Evolutionary conservation across 1,140 invertebrate genomes (phyloP).

Genomic region (Bilobella aurantiaca): DNA sequence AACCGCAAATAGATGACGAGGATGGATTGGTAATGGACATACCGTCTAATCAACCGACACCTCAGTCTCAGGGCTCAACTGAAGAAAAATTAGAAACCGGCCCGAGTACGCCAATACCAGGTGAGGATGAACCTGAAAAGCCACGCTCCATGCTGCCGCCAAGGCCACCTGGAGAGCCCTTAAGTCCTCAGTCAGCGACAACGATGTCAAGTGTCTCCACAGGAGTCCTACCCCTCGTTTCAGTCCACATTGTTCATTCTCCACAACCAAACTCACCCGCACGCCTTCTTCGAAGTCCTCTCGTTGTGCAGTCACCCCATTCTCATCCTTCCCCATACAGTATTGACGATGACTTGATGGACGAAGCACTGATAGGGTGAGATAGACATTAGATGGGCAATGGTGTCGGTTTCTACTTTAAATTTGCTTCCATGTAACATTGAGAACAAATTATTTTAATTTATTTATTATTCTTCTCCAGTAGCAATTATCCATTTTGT

Average conservation of each 20-base stretch:
- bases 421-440: too few species aligned
- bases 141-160: too few species aligned
- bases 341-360: conserved; percentile 80
- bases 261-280: conserved; percentile 47
- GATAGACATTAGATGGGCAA: too few species aligned
- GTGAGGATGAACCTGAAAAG: too few species aligned
- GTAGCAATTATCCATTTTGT: too few species aligned
- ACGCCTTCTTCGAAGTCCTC: conserved; percentile 44
- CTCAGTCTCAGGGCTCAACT: too few species aligned
- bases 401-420: too few species aligned
- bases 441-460: too few species aligned
- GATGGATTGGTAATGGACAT: too few species aligned
- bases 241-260: conserved; percentile 63
- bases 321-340: conserved; percentile 62
- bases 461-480: too few species aligned
- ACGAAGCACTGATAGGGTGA: conserved; percentile 67
- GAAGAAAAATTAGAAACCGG: background rate
- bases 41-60: too few species aligned
- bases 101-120: conserved; percentile 3
- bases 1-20: too few species aligned
- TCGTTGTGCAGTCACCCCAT: conserved; percentile 55
- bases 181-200: background rate
- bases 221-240: conserved; percentile 27
- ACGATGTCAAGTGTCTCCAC: conserved; percentile 10
- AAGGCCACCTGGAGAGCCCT: conserved; percentile 17